Conservation (phyloP, 2,888 invertebrate species). For the Chrysotoxum bicinctum region DNA sequence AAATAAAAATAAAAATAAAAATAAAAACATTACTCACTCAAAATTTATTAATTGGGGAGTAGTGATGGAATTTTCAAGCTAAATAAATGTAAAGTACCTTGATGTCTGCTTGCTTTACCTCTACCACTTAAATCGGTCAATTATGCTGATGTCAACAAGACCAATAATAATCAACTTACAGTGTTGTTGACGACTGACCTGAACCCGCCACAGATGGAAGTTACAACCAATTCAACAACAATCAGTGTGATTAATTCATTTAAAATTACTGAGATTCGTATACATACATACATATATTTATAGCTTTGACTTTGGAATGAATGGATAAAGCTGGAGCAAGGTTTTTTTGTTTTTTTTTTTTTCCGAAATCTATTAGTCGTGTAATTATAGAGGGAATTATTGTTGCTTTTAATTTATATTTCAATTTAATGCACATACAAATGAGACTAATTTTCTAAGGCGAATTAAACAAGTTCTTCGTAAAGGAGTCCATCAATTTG, state of each 20-base stretch:
- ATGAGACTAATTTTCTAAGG: background rate
- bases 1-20: background rate
- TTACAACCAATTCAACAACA: conserved; percentile 10
- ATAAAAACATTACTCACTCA: conserved; percentile 17
- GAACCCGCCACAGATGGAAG: conserved; percentile 22
- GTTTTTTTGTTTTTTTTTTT: background rate
- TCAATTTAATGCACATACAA: conserved; percentile 13
- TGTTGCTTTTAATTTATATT: conserved; percentile 22
- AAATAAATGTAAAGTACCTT: conserved; percentile 14
- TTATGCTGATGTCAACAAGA: conserved; percentile 69
- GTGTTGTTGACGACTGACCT: conserved; percentile 6
- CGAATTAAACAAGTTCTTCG: background rate
- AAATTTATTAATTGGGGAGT: conserved; percentile 39
- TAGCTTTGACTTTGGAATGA: background rate
- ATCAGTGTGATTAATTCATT: conserved; percentile 38
- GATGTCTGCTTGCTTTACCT: background rate
- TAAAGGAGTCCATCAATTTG: background rate
- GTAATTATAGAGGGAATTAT: conserved; percentile 39
- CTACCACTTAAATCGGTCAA: conserved; percentile 52
- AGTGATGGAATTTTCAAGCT: conserved; percentile 31
- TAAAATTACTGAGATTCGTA: conserved; percentile 28
- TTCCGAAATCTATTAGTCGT: conserved; percentile 2
- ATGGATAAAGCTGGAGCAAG: conserved; percentile 5
- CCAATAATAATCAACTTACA: conserved; percentile 56
- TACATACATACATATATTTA: background rate